A percentile compares a stretch with the other conserved stretches of the same genome.
Conservation (phyloP, 2,113 vertebrate species). For the Balaeniceps rex region DNA sequence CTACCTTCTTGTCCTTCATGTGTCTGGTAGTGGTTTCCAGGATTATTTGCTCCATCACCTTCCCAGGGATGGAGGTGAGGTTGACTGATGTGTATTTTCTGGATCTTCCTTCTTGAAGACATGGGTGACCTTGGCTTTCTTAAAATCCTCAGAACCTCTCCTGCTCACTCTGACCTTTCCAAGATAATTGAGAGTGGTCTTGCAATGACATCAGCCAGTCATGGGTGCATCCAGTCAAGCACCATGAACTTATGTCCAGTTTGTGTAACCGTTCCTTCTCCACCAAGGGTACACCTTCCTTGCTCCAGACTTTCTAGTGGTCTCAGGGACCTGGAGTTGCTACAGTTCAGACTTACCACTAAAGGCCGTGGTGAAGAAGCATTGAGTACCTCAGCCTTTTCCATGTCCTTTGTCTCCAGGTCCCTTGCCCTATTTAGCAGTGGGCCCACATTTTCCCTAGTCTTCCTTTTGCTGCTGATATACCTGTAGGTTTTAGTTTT, state of each 20-base stretch:
- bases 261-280: neutral
- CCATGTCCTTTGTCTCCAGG: neutral
- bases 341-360: neutral
- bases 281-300: neutral
- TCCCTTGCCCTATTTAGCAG: neutral
- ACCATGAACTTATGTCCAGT: neutral
- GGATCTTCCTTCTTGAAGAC: neutral
- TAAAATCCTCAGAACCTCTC: neutral
- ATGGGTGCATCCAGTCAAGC: neutral
- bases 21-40: neutral
- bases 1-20: neutral
- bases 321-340: neutral
- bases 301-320: neutral
- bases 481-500: neutral
- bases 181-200: neutral
- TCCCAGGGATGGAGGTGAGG: neutral
- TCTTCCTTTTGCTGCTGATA: neutral
- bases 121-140: neutral
- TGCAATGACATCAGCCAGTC: neutral
- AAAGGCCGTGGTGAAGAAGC: neutral
- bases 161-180: neutral
- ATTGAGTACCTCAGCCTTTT: neutral
- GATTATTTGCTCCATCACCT: neutral
- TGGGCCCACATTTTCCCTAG: neutral
- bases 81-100: neutral